phyloP scores from a whole-genome alignment of 2,888 invertebrate genomes.

The Notocelia uddmanniana region DNA sequence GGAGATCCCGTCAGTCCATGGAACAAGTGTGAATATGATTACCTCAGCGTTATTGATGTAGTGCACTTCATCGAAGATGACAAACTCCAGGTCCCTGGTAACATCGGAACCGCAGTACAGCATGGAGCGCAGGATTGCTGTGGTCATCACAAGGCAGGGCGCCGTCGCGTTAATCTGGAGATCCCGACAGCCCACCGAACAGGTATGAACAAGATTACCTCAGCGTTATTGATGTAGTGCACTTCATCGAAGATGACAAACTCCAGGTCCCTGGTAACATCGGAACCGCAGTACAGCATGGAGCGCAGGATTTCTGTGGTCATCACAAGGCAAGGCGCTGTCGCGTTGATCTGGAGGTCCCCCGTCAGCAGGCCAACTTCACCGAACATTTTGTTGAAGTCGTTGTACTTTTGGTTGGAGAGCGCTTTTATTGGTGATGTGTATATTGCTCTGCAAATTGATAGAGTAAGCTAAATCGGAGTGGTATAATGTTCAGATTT shows the following conservation, averaged over 20 bases:
- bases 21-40: constrained; percentile 17
- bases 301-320: constrained; percentile 99
- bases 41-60: constrained; percentile 98
- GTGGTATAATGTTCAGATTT: no score
- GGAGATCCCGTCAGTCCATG: constrained; percentile 88
- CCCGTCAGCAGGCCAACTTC: constrained; percentile 98
- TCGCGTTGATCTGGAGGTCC: constrained; percentile 97
- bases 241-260: constrained; percentile 99
- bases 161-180: constrained; percentile 97
- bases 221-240: constrained; percentile 98
- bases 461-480: no score
- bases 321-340: constrained; percentile 98
- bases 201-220: constrained; percentile 83
- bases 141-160: constrained; percentile 99
- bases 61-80: constrained; percentile 99
- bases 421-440: constrained; percentile 99
- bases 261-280: constrained; percentile 97
- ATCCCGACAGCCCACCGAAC: constrained; percentile 80
- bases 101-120: constrained; percentile 97
- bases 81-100: constrained; percentile 98
- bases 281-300: constrained; percentile 98
- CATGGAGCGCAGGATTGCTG: constrained; percentile 99
- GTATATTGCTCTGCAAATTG: constrained; percentile 91
- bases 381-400: constrained; percentile 96
- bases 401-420: constrained; percentile 99